Evolutionary conservation across 2,888 invertebrate species (phyloP), one percentile per base, ranked within the genome.

Genomic region (Aspidiotus rigidus): DNA sequence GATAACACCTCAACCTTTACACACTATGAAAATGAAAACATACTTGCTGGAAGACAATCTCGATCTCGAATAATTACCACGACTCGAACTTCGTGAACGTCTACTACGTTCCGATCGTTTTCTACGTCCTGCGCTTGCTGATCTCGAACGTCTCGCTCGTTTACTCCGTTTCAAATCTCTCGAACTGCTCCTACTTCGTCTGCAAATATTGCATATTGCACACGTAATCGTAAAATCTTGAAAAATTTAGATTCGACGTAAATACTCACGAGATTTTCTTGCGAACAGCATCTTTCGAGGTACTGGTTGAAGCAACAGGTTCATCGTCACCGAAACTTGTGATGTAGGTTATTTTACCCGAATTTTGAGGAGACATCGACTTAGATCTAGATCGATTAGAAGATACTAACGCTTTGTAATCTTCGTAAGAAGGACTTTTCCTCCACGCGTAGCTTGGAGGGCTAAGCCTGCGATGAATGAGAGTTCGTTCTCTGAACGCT

Each of bases 361-460:
- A 80, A 74, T 81, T 85, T 76, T 79, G 86, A 75, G 81, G 89
- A 75, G 88, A 86, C 0, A 84, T 81, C 1, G 89, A 89, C 59
- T 70, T 69, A 15, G 72, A 71, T 42, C 69, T 56, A 41, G 69
- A 69, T 42, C 69, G 62, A 16, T 62, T 62, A 55, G 71, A 70
- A 62, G 71, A 71, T 11, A 71, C 67, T n/a, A 72, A 56, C 54
- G 71, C 62, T 69, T 72, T 70, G 61, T 69, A 72, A 67, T 71
- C 71, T 64, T 64, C 70, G 17, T 72, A 72, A 15, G 70, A 71
- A 17, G 72, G 71, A 74, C 90, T 87, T 73, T 88, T 87, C 76
- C 88, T 82, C 66, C 88, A 93, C 9, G 94, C 94, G 80, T 94
- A 94, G 79, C 92, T 85, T 1, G 95, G 95, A 44, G 95, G 94